Evolutionary conservation across 2,113 vertebrate genomes (phyloP), one percentile per base, ranked within the genome.

Genomic region (Entomyzon cyanotis): DNA sequence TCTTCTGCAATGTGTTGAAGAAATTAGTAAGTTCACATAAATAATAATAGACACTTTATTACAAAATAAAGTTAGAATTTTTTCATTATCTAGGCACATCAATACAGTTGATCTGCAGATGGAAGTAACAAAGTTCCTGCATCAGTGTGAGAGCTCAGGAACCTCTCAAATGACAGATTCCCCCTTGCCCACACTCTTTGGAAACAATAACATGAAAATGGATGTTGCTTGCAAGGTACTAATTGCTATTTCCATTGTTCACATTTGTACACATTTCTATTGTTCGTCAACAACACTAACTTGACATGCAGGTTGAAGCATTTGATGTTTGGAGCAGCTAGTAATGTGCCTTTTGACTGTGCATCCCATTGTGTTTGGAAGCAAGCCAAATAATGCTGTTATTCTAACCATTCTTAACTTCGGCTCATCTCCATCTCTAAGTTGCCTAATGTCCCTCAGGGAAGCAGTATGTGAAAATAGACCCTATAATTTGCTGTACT

Each of bases 81-180:
- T 88, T 69, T n/a, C 73, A 27, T 74, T 83, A 0, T 30, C 60
- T 30, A 99, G 99, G 89, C 99, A 99, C 95, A 99, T 99, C 95
- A 99, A 98, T 96, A 99, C 99, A 4, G 98, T 99, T 55, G 99
- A 99, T 97, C 98, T 99, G 67, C 99, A 99, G 95, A 98, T 99
- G 98, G 99, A 99, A 96, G 99, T 99, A 89, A 99, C 99, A 23
- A 98, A 99, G 62, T 99, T 99, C 95, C 97, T 99, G 60, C 98
- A 99, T 85, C 98, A 98, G 35, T 99, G 99, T 64, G 99, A 99
- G 95, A 98, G 96, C 44, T 97, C 98, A 12, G 96, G 98, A 49
- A 92, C 97, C 33, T 97, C 98, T 62, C 98, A 97, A 47, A 62
- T 94, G 50, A 85, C 95, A 35, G 82, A 95, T 74, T 94, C 88